phyloP scores from a whole-genome alignment of 2,797 vertebrate genomes.

The Cephalopachus bancanus region DNA sequence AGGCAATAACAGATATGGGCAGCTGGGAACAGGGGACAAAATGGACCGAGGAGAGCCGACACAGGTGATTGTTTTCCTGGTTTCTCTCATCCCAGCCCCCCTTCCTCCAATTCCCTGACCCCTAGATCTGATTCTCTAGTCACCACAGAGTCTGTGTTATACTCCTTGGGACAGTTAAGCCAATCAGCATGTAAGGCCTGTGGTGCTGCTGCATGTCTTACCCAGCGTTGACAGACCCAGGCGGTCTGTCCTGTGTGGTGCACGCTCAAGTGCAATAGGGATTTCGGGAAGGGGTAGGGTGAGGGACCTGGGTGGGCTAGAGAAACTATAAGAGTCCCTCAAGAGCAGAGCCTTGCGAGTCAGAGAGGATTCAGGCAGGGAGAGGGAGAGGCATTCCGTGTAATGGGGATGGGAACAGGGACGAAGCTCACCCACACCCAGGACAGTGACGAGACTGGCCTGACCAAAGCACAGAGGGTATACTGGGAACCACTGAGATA shows the following conservation, averaged over 20 bases:
- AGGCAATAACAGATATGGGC: slow-evolving; percentile 89
- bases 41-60: slow-evolving; percentile 88
- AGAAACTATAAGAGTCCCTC: not conserved
- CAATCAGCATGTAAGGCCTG: not conserved
- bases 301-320: not conserved
- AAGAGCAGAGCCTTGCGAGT: not conserved
- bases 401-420: too few species aligned
- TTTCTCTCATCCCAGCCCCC: not conserved
- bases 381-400: not conserved
- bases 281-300: not conserved
- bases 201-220: not conserved
- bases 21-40: slow-evolving; percentile 90
- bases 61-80: slow-evolving; percentile 78
- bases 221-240: not conserved
- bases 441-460: not conserved
- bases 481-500: not conserved
- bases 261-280: not conserved
- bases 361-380: not conserved
- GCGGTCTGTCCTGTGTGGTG: not conserved
- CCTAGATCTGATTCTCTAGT: not conserved
- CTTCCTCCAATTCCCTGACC: not conserved
- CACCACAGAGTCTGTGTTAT: slow-evolving; percentile 10
- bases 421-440: not conserved
- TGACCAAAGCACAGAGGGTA: not conserved
- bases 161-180: not conserved